Percentiles rank a stretch among this genome's conserved stretches.
These are phyloP conservation scores for Vandiemenella viatica DNA, from an alignment of 2,888 invertebrate genomes.

Conservation along the genomic window DNA sequence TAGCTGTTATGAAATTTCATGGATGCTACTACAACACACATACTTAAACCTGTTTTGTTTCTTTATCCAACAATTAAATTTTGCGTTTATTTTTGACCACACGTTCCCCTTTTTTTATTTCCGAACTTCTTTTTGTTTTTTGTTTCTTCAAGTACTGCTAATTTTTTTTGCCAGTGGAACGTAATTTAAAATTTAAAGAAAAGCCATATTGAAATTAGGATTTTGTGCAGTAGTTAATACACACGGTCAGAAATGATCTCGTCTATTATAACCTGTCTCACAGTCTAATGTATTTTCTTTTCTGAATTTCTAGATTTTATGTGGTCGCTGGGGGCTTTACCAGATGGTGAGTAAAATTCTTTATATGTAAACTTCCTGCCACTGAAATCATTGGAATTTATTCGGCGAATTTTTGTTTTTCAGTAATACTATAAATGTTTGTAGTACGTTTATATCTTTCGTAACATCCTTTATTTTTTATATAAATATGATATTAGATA, in stretches of 20 bases:
- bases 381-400: background rate
- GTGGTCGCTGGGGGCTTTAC: slow-evolving; percentile 96
- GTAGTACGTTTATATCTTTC: too few relatives aligned
- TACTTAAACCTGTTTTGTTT: background rate
- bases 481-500: too few relatives aligned
- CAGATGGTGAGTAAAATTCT: slow-evolving; percentile 70
- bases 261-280: background rate
- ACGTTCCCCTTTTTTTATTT: slow-evolving; percentile 10
- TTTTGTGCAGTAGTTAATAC: too few relatives aligned
- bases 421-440: too few relatives aligned
- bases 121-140: slow-evolving; percentile 4
- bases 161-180: too few relatives aligned
- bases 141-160: background rate
- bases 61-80: slow-evolving; percentile 1
- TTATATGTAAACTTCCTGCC: background rate
- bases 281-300: slow-evolving; percentile 11
- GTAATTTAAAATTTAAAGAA: too few relatives aligned
- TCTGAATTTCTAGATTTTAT: slow-evolving; percentile 76
- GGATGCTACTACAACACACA: slow-evolving; percentile 17
- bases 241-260: background rate
- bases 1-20: slow-evolving; percentile 25
- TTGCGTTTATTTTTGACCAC: background rate
- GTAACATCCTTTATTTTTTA: too few relatives aligned
- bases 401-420: background rate
- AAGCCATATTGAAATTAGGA: too few relatives aligned